A percentile compares a stretch with the other conserved stretches of the same genome.
phyloP scores from a whole-genome alignment of 2,888 invertebrate species.

The Piscicola geometra region DNA sequence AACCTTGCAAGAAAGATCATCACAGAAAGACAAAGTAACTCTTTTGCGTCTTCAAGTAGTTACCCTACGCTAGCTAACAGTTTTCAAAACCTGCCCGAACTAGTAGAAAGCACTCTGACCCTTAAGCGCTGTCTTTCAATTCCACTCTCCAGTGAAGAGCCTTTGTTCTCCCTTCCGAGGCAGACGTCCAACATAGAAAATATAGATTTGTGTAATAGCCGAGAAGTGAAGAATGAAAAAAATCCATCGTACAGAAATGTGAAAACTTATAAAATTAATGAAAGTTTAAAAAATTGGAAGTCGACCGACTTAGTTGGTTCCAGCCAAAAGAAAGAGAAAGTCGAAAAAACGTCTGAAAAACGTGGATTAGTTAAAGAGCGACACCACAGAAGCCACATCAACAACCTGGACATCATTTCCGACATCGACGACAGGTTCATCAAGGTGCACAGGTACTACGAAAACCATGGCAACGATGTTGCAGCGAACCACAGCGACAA shows the following conservation, averaged over 20 bases:
- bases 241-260: too few relatives aligned
- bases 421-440: not conserved
- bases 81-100: not conserved
- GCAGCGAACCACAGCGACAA: not conserved
- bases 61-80: not conserved
- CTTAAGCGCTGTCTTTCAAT: not conserved
- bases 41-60: not conserved
- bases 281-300: too few relatives aligned
- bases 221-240: not conserved
- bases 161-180: not conserved
- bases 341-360: too few relatives aligned
- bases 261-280: too few relatives aligned
- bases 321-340: too few relatives aligned
- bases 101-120: not conserved
- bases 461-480: not conserved
- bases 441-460: not conserved
- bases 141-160: not conserved
- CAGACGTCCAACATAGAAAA: not conserved
- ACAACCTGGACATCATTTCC: not conserved
- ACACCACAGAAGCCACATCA: not conserved
- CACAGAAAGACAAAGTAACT: too few relatives aligned
- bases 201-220: not conserved
- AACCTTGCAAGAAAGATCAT: not conserved
- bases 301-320: too few relatives aligned
- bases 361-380: too few relatives aligned